These are phyloP conservation scores for Sympetrum striolatum DNA, from an alignment of 2,888 invertebrate genomes.

Conservation along the genomic window DNA sequence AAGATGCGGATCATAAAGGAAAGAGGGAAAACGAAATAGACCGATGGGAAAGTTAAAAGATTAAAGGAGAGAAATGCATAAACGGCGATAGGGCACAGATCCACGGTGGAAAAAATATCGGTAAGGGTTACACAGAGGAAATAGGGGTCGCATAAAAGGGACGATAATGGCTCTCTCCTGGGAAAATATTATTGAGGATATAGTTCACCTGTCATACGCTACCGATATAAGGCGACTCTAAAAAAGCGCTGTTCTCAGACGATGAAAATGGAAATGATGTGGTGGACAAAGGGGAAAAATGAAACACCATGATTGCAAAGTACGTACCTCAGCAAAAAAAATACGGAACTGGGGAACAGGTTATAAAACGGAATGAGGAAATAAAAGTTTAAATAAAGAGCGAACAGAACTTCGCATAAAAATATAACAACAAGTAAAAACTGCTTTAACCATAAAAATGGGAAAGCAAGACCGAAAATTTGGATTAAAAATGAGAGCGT, in stretches of 20 bases:
- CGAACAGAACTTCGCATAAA: neutral
- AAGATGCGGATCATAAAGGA: slow-evolving; percentile 16
- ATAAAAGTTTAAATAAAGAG: neutral
- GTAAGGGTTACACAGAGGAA: neutral
- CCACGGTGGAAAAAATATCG: neutral
- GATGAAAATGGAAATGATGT: neutral
- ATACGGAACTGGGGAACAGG: neutral
- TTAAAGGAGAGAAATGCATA: neutral
- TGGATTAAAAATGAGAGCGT: no score
- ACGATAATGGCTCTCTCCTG: neutral
- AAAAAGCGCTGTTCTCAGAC: neutral
- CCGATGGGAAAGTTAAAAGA: slow-evolving; percentile 43
- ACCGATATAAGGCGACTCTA: slow-evolving; percentile 5
- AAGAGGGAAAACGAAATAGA: slow-evolving; percentile 15
- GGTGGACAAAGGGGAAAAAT: neutral
- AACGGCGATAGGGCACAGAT: neutral
- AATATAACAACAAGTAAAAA: no score
- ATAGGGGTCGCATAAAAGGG: neutral
- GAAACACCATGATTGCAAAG: neutral
- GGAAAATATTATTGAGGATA: slow-evolving; percentile 46
- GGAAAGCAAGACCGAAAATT: no score
- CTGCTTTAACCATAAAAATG: no score
- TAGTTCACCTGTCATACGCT: slow-evolving; percentile 17
- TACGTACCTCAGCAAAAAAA: neutral
- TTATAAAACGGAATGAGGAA: neutral